These are phyloP conservation scores for Pachypanchax playfairii DNA, from an alignment of 2,113 vertebrate species.

Conservation along the genomic window DNA sequence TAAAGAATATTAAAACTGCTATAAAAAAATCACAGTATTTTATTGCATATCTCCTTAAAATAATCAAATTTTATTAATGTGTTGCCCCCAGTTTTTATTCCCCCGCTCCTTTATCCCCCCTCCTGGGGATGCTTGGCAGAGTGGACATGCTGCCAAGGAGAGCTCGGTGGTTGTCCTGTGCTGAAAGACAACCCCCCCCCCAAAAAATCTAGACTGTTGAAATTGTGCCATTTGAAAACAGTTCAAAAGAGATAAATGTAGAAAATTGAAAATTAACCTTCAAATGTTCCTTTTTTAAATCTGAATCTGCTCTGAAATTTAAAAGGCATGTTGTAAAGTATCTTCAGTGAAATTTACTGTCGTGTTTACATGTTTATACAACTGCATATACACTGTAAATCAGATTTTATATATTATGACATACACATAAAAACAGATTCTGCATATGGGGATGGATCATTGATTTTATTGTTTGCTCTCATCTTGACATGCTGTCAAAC, in stretches of 20 bases:
- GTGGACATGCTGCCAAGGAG: slow-evolving; percentile 57
- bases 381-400: slow-evolving; percentile 22
- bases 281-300: background rate
- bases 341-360: slow-evolving; percentile 15
- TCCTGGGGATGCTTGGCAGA: slow-evolving; percentile 63
- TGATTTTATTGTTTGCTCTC: slow-evolving; percentile 80
- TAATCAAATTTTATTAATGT: background rate
- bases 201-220: slow-evolving; percentile 9
- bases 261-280: slow-evolving; percentile 1
- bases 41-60: background rate
- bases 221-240: slow-evolving; percentile 45
- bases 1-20: background rate
- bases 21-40: background rate
- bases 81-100: slow-evolving; percentile 21
- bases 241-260: slow-evolving; percentile 15
- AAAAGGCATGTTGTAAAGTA: slow-evolving; percentile 9
- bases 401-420: slow-evolving; percentile 43
- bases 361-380: slow-evolving; percentile 27
- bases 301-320: background rate
- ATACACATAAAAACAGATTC: slow-evolving; percentile 62
- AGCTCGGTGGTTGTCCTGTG: slow-evolving; percentile 46
- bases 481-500: slow-evolving; percentile 76
- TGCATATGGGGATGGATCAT: slow-evolving; percentile 72
- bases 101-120: slow-evolving; percentile 43
- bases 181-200: slow-evolving; percentile 27